phyloP scores from a whole-genome alignment of 2,797 vertebrate genomes.

The Xiphophorus birchmanni region DNA sequence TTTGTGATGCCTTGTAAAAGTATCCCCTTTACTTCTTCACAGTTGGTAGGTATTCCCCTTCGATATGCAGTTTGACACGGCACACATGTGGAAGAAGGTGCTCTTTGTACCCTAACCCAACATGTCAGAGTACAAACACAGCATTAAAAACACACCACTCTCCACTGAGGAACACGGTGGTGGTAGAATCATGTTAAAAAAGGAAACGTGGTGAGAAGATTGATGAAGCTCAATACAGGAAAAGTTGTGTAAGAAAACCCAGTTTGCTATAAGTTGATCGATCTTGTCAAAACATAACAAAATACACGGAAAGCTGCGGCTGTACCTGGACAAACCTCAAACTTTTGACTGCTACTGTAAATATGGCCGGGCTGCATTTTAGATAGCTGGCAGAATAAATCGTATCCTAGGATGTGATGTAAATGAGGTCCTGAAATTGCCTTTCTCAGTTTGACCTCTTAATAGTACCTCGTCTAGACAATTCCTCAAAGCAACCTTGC shows the following conservation, averaged over 20 bases:
- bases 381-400: not conserved
- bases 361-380: not conserved
- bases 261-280: not conserved
- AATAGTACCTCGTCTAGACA: slow-evolving; percentile 87
- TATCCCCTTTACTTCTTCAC: too few relatives aligned
- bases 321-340: not conserved
- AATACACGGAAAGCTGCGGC: not conserved
- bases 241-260: not conserved
- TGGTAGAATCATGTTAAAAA: not conserved
- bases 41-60: not conserved
- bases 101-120: too few relatives aligned
- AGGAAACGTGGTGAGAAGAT: not conserved
- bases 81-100: not conserved
- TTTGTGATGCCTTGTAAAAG: not conserved
- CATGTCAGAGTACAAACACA: not conserved
- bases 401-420: not conserved
- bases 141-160: too few relatives aligned
- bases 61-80: not conserved
- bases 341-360: not conserved
- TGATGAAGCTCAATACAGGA: not conserved
- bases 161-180: not conserved
- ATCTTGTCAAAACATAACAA: not conserved
- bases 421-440: not conserved
- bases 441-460: not conserved
- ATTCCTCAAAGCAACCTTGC: slow-evolving; percentile 91